These are phyloP conservation scores for Drosophila lacteicornis DNA, from an alignment of 1,140 invertebrate species.

Conservation along the genomic window DNA sequence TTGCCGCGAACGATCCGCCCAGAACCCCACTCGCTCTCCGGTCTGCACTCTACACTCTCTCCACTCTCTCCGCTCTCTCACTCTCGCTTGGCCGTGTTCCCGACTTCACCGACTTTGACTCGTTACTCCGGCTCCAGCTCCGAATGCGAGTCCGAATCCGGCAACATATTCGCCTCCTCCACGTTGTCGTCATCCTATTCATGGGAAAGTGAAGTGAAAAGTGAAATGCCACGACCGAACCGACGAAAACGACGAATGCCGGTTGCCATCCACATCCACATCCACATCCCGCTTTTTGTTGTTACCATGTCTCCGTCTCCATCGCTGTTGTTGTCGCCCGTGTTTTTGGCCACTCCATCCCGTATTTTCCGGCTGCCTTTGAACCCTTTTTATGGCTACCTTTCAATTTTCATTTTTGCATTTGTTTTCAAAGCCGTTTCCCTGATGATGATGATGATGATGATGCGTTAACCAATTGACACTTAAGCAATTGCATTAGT, in stretches of 20 bases:
- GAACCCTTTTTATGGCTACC: conserved; percentile 26
- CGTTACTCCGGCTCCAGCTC: conserved; percentile 64
- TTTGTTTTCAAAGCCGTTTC: conserved; percentile 4
- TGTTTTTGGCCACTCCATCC: conserved; percentile 37
- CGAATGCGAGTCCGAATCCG: conserved; percentile 24
- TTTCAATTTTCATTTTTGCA: conserved; percentile 16
- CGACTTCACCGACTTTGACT: conserved; percentile 79
- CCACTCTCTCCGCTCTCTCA: conserved; percentile 54
- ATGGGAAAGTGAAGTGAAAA: conserved; percentile 84
- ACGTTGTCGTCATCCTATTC: conserved; percentile 54
- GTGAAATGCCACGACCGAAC: conserved; percentile 73
- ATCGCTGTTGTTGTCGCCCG: conserved; percentile 14
- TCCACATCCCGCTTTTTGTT: conserved; percentile 40
- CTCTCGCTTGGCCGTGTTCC: conserved; percentile 76
- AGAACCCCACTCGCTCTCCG: conserved; percentile 26
- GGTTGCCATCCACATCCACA: conserved; percentile 49
- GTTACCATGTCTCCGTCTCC: conserved; percentile 40
- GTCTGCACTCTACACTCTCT: conserved; percentile 20
- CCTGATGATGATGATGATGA: background rate
- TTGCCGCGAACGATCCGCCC: conserved; percentile 58
- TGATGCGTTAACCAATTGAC: conserved; percentile 5
- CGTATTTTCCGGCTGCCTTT: conserved; percentile 40
- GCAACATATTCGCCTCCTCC: conserved; percentile 47
- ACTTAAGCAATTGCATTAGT: conserved; percentile 3
- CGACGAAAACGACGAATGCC: conserved; percentile 50